Percentiles rank a stretch among this genome's conserved stretches.
Evolutionary conservation across 2,888 invertebrate genomes (phyloP).

Genomic region (Alloplasta piceator): DNA sequence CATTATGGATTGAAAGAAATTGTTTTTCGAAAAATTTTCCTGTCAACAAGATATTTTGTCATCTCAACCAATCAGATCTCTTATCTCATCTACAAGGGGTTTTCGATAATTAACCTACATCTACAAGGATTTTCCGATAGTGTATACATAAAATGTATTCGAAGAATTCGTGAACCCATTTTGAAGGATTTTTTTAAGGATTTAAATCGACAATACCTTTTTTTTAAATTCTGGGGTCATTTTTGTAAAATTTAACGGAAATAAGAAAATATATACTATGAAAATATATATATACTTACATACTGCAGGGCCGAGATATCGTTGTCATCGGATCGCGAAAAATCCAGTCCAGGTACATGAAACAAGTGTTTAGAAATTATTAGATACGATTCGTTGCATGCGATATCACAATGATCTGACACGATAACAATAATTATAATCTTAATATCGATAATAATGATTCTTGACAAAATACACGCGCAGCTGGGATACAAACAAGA

Average conservation of each 20-base stretch:
- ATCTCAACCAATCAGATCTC: too few species aligned
- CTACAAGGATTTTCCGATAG: too few species aligned
- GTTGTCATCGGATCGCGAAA: conserved; percentile 40
- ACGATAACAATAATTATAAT: conserved; percentile 36
- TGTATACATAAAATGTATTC: too few species aligned
- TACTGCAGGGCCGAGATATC: conserved; percentile 69
- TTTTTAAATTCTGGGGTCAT: too few species aligned
- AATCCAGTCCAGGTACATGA: conserved; percentile 69
- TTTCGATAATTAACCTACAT: too few species aligned
- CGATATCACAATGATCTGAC: not conserved
- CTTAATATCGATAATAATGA: conserved; percentile 41
- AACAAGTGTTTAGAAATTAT: conserved; percentile 69
- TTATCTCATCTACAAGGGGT: too few species aligned
- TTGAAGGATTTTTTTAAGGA: too few species aligned
- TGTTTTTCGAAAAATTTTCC: too few species aligned
- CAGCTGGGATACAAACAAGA: conserved; percentile 56
- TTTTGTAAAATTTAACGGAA: not conserved
- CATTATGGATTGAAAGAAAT: too few species aligned
- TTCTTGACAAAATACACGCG: conserved; percentile 47
- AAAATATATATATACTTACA: conserved; percentile 72
- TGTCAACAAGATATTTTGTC: too few species aligned
- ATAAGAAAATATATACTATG: conserved; percentile 61
- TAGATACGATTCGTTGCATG: conserved; percentile 32
- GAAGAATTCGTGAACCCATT: too few species aligned
- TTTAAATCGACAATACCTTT: not conserved